phyloP scores from a whole-genome alignment of 2,888 invertebrate species.

The Chrysolina haemoptera region DNA sequence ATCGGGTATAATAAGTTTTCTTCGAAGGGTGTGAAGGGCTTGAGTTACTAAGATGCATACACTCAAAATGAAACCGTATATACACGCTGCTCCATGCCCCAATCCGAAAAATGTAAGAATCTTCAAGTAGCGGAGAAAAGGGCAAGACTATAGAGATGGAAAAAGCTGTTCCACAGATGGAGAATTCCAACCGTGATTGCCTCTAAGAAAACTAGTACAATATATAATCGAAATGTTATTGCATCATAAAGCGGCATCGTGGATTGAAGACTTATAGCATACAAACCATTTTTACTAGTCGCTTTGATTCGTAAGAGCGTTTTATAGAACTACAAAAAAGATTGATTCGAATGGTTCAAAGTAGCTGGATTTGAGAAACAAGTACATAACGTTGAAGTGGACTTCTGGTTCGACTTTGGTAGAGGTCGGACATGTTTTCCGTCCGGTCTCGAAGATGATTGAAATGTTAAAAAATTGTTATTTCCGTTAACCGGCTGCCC shows the following conservation, averaged over 20 bases:
- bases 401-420: no score
- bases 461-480: no score
- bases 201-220: neutral
- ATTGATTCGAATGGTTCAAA: no score
- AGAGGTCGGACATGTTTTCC: no score
- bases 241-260: neutral
- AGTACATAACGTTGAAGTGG: no score
- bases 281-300: no score
- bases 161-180: neutral
- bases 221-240: neutral
- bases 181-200: neutral
- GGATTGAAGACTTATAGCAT: neutral
- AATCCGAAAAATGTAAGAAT: neutral
- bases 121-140: neutral
- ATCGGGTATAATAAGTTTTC: conserved; percentile 20
- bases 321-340: neutral
- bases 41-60: neutral
- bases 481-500: no score
- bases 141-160: neutral
- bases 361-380: no score
- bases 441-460: no score
- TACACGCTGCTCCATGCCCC: neutral
- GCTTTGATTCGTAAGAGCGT: neutral
- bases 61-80: conserved; percentile 9
- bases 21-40: neutral